Percentiles rank a stretch among this genome's conserved stretches.
Conservation (phyloP, 2,888 invertebrate species). For the Bugulina stolonifera region DNA sequence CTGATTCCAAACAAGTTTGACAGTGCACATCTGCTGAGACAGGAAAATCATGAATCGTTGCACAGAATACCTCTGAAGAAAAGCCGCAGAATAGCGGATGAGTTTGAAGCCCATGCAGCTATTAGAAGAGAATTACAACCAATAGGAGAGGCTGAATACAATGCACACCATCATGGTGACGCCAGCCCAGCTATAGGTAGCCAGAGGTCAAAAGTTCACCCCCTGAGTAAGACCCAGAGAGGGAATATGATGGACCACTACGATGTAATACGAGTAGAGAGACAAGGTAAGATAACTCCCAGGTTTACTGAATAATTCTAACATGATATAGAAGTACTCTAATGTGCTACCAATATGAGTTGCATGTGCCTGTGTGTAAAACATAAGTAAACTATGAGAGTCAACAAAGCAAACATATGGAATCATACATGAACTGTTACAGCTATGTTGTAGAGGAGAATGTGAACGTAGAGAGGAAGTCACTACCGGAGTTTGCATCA, state of each 20-base stretch:
- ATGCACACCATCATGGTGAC: neutral
- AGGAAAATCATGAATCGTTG: neutral
- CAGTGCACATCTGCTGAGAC: neutral
- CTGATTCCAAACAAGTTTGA: neutral
- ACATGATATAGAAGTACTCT: no score
- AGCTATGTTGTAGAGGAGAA: no score
- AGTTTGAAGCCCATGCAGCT: neutral
- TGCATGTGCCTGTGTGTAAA: no score
- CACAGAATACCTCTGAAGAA: neutral
- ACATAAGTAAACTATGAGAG: no score
- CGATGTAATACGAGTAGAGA: constrained; percentile 6
- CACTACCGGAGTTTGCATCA: neutral
- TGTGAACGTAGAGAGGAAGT: neutral
- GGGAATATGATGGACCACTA: constrained; percentile 2
- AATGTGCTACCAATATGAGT: no score
- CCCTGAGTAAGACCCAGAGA: neutral
- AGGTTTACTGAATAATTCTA: no score
- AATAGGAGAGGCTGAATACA: no score
- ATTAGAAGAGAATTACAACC: neutral
- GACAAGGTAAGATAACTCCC: neutral
- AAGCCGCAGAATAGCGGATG: neutral
- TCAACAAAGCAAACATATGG: no score
- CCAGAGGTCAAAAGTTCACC: no score
- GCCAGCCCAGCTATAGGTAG: no score
- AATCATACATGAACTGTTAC: no score